Conservation (phyloP, 2,797 vertebrate species). For the Heterohyrax brucei region DNA sequence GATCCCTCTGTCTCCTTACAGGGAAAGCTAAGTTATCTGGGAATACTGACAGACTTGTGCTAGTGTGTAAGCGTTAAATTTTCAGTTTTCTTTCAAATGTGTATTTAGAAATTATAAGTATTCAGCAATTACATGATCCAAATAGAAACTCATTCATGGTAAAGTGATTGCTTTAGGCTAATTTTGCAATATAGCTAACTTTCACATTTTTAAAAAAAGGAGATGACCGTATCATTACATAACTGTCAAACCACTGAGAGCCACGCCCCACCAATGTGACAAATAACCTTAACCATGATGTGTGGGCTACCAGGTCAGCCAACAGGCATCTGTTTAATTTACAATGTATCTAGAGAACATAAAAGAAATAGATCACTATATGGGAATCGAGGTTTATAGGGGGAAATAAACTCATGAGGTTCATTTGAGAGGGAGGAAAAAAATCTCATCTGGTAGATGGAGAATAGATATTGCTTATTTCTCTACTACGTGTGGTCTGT, state of each 20-base stretch:
- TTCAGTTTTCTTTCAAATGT: constrained; percentile 7
- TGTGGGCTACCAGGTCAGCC: background rate
- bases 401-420: constrained; percentile 17
- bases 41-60: background rate
- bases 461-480: constrained; percentile 9
- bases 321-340: background rate
- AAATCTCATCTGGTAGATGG: background rate
- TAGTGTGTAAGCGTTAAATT: background rate
- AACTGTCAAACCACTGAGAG: no score
- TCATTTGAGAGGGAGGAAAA: background rate
- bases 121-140: background rate
- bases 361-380: background rate
- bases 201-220: background rate
- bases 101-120: constrained; percentile 34
- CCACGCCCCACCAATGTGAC: no score
- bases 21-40: constrained; percentile 13
- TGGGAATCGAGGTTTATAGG: background rate
- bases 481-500: background rate
- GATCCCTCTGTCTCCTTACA: background rate
- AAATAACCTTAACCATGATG: background rate
- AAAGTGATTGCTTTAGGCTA: background rate
- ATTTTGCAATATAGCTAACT: background rate
- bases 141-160: constrained; percentile 47
- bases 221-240: no score
- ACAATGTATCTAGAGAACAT: background rate